phyloP scores from a whole-genome alignment of 2,113 vertebrate genomes.

The Oreochromis aureus region DNA sequence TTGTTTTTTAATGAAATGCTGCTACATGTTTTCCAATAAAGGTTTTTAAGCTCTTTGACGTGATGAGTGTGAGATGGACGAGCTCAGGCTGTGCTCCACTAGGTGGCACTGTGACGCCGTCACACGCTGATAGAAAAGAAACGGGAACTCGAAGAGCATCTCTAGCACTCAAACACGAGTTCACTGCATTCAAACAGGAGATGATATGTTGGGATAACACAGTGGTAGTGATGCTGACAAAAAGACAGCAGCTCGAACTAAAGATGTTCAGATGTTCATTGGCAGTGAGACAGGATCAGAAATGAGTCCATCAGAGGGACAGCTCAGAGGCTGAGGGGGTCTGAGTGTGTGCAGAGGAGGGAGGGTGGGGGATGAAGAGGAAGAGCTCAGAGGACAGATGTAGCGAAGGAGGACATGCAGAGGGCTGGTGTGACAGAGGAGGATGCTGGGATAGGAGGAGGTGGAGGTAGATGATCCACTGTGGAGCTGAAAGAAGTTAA shows the following conservation, averaged over 20 bases:
- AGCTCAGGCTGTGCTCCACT: conserved; percentile 24
- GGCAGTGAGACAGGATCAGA: neutral
- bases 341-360: neutral
- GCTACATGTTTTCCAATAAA: conserved; percentile 90
- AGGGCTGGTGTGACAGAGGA: neutral
- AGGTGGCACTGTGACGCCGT: conserved; percentile 62
- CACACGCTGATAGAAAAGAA: neutral
- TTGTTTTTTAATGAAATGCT: conserved; percentile 78
- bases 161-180: neutral
- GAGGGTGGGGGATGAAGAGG: neutral
- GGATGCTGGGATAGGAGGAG: neutral
- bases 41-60: conserved; percentile 54
- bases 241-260: neutral
- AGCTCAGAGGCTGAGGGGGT: neutral
- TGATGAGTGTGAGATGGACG: neutral
- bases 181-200: neutral
- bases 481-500: no score
- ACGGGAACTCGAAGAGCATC: neutral
- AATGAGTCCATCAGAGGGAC: neutral
- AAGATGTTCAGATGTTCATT: neutral
- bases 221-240: neutral
- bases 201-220: neutral
- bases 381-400: neutral
- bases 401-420: neutral
- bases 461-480: neutral